Conservation (phyloP, 2,113 vertebrate genomes). For the Eurypyga helias region DNA sequence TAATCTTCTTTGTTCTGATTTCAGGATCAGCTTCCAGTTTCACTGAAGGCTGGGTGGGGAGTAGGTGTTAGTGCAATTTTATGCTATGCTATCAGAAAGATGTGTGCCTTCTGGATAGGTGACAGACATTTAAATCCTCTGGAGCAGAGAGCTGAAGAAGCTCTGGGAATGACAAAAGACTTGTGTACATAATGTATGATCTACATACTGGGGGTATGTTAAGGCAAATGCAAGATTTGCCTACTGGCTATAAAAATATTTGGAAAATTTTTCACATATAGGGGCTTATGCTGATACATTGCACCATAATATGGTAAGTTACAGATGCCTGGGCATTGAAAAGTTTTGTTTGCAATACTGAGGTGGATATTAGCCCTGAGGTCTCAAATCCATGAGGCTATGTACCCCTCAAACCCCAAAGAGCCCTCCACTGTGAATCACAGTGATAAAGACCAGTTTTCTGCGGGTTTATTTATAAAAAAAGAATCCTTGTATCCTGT, state of each 20-base stretch:
- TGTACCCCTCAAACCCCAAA: neutral
- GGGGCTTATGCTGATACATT: neutral
- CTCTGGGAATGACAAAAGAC: neutral
- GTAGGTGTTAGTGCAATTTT: neutral
- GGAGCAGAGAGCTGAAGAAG: neutral
- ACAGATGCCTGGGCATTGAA: neutral
- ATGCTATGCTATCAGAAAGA: neutral
- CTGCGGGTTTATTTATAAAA: neutral
- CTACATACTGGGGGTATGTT: neutral
- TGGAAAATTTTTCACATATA: neutral
- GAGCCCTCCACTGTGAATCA: neutral
- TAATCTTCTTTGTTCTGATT: neutral
- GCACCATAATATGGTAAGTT: neutral
- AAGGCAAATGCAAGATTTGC: neutral
- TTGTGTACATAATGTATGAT: neutral
- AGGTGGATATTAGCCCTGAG: neutral
- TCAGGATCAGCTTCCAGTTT: neutral
- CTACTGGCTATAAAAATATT: neutral
- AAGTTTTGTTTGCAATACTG: neutral
- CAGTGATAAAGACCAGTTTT: neutral
- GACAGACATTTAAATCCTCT: neutral
- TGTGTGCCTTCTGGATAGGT: neutral
- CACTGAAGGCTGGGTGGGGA: neutral
- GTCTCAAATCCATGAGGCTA: neutral
- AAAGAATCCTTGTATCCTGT: neutral